These are phyloP conservation scores for Creontiades dilutus DNA, from an alignment of 2,888 invertebrate species.

Conservation along the genomic window DNA sequence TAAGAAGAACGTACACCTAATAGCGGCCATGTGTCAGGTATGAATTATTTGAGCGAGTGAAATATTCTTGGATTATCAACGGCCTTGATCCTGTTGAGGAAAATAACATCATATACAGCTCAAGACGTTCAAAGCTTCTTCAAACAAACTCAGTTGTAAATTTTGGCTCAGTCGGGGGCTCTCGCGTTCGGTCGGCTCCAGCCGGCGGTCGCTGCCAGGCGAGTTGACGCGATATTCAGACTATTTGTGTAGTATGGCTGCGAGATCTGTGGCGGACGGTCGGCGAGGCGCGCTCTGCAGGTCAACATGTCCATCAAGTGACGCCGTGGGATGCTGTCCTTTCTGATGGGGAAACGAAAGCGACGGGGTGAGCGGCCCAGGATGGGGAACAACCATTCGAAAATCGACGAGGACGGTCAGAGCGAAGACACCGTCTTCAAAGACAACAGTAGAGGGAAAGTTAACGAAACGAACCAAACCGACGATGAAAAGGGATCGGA, in stretches of 20 bases:
- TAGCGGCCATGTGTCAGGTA: background rate
- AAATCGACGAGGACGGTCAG: background rate
- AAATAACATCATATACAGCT: constrained; percentile 41
- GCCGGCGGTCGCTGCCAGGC: constrained; percentile 47
- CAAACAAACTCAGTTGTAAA: constrained; percentile 53
- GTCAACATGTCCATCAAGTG: constrained; percentile 41
- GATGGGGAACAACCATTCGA: constrained; percentile 55
- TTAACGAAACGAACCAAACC: constrained; percentile 13
- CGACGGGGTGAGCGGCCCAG: constrained; percentile 44
- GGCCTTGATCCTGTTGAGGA: background rate
- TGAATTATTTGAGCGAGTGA: background rate
- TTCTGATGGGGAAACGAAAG: constrained; percentile 47
- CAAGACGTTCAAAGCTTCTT: constrained; percentile 27
- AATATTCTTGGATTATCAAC: background rate
- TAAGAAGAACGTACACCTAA: no score
- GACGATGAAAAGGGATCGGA: constrained; percentile 23
- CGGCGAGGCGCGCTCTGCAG: background rate
- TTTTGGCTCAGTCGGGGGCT: constrained; percentile 45
- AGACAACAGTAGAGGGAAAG: background rate
- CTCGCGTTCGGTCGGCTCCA: constrained; percentile 53
- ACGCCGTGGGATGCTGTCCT: constrained; percentile 48
- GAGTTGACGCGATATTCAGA: constrained; percentile 56
- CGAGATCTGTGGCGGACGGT: constrained; percentile 50
- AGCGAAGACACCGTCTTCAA: background rate
- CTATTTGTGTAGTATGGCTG: constrained; percentile 52